Evolutionary conservation across 2,888 invertebrate genomes (phyloP), one percentile per base, ranked within the genome.

Genomic region (Watsonalla binaria): DNA sequence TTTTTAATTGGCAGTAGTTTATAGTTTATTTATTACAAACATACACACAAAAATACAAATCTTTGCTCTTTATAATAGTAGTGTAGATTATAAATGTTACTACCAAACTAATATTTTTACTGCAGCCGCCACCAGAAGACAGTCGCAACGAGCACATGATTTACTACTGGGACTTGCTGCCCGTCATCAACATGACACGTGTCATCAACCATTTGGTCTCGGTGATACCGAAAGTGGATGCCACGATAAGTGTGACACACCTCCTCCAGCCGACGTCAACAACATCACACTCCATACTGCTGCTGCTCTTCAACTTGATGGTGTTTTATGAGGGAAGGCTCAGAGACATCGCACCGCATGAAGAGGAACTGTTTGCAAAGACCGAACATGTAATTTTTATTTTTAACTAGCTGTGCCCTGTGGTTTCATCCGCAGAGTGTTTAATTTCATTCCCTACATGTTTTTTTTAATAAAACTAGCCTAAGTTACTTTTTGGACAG

Each of bases 131-230:
- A 45, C 71, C 78, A 1, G 82, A 85, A 59, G 82, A 83, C 50
- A 65, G 57, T 2, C 62, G 71, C 5, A 86, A 82, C 33, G 83
- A 85, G n/a, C 81, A 86, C 52, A 70, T 72, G 0, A 50, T 62
- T 0, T 89, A 88, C 65, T 90, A 89, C 61, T 74, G 80, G 74
- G 90, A 90, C 54, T 65, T 90, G 0, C 55, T 89, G 0, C 88
- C 90, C 0, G 74, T 88, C 0, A 84, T 90, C 51, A 88, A 90
- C 63, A 74, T 82, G 70, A 84, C 78, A 0, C 72, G 89, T 11
- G 78, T 85, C 0, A 68, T 82, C 24, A 87, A 85, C 57, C 76
- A 85, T 50, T 49, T 87, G 2, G 61, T 83, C 0, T 70, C 78
- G 0, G 64, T 69, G 5, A 74, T 78, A 66, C 80, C 80, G 0